Base-by-base conservation (phyloP, 2,888 invertebrate species). In the Phengaris alcon region DNA sequence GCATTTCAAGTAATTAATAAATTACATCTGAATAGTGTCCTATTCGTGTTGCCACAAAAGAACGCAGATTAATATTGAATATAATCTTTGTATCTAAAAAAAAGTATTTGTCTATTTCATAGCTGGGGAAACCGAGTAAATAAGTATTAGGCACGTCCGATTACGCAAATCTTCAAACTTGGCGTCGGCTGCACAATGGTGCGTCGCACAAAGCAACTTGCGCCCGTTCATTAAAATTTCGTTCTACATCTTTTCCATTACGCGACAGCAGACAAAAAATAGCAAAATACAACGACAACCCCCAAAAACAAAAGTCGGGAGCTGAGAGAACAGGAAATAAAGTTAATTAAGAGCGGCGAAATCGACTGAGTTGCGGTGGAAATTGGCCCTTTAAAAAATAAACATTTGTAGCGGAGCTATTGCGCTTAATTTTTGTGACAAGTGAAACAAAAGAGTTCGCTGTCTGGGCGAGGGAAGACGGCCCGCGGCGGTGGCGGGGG, bases 351-450 rank as follows among this genome's bases (percentile, higher is more conserved):
- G 91, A 92, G 93, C 91, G 88, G 90, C 89, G 90, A 92, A 93
- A 93, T 93, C 93, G 93, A 92, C 93, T 92, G 92, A 91, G 92
- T 88, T 91, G 92, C 91, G 91, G 93, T 92, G 91, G 89, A 93
- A 93, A 93, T 93, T 93, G 91, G 91, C 88, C 90, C 89, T 88
- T 91, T 93, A 91, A 93, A 93, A 92, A 91, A 89, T 91, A 91
- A 90, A 91, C 91, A 92, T 93, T 93, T 93, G 93, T 93, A 91
- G 91, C 90, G 83, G 84, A 89, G 90, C 89, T 90, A 91, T 91
- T 92, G 91, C 91, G 91, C 90, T 92, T 93, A 93, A 93, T 93
- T 93, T 93, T 92, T 92, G 93, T 90, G 93, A 93, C 93, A 92
- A 93, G 92, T 91, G 91, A 93, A 93, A 93, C 93, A 93, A 93